Conservation (phyloP, 1,140 invertebrate genomes). For the Drosophila pachea region DNA sequence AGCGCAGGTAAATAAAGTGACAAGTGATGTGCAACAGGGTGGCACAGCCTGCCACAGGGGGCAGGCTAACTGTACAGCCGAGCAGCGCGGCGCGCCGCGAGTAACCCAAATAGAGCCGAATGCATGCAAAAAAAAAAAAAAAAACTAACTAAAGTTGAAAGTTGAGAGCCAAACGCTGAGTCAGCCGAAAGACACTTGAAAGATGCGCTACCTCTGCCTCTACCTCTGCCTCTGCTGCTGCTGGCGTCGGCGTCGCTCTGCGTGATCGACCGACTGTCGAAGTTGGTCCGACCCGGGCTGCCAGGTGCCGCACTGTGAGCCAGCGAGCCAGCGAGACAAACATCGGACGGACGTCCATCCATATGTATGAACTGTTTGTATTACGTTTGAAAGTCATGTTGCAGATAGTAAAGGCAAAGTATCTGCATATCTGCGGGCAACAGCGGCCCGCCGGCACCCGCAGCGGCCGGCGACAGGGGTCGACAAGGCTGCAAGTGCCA, state of each 20-base stretch:
- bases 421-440: constrained; percentile 56
- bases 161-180: constrained; percentile 65
- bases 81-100: constrained; percentile 12
- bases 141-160: constrained; percentile 49
- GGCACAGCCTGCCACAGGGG: not conserved
- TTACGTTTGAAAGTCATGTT: constrained; percentile 77
- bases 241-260: constrained; percentile 35
- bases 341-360: constrained; percentile 29
- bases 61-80: constrained; percentile 55
- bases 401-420: constrained; percentile 50
- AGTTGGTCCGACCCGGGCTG: constrained; percentile 33
- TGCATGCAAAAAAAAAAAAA: constrained; percentile 23
- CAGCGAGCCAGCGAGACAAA: constrained; percentile 24
- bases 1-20: constrained; percentile 43
- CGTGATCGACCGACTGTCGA: constrained; percentile 75
- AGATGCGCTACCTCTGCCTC: constrained; percentile 35
- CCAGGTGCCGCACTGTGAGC: constrained; percentile 33
- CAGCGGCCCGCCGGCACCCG: constrained; percentile 25
- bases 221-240: not conserved
- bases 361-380: constrained; percentile 71
- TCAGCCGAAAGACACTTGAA: constrained; percentile 57
- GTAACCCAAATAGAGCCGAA: constrained; percentile 57
- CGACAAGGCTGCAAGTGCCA: not conserved
- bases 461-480: not conserved
- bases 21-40: constrained; percentile 54